Evolutionary conservation across 2,797 vertebrate genomes (phyloP).

Genomic region (Menidia menidia): DNA sequence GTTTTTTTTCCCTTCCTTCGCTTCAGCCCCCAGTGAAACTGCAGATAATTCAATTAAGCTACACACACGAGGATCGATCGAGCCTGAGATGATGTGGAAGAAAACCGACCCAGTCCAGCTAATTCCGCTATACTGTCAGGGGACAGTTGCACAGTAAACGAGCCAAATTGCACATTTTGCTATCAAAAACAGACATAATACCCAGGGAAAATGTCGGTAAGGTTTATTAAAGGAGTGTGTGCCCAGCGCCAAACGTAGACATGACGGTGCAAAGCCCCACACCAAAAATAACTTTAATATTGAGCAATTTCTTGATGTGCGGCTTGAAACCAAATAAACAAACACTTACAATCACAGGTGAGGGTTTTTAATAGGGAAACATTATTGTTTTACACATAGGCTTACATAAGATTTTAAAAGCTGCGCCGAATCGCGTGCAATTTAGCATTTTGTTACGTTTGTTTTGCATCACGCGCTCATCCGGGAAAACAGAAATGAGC

Average conservation of each 20-base stretch:
- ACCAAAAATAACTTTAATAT: background rate
- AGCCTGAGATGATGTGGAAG: background rate
- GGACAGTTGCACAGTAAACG: background rate
- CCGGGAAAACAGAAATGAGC: conserved; percentile 27
- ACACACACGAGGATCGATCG: background rate
- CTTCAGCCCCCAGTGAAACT: background rate
- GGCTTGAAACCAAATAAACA: background rate
- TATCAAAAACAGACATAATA: background rate
- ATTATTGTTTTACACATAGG: background rate
- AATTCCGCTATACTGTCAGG: background rate
- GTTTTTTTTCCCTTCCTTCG: background rate
- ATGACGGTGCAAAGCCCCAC: background rate
- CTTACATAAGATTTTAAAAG: accelerated
- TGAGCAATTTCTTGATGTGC: background rate
- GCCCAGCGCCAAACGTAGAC: background rate
- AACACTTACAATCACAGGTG: accelerated
- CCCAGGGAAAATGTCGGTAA: background rate
- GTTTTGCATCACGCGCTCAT: conserved; percentile 26
- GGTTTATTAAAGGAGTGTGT: background rate
- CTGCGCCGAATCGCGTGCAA: background rate
- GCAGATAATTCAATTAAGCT: background rate
- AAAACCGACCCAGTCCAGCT: background rate
- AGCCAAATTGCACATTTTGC: background rate
- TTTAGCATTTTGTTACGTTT: conserved; percentile 1
- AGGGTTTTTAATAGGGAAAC: accelerated